Conservation (phyloP, 2,797 vertebrate species). For the Anguilla pacifica region DNA sequence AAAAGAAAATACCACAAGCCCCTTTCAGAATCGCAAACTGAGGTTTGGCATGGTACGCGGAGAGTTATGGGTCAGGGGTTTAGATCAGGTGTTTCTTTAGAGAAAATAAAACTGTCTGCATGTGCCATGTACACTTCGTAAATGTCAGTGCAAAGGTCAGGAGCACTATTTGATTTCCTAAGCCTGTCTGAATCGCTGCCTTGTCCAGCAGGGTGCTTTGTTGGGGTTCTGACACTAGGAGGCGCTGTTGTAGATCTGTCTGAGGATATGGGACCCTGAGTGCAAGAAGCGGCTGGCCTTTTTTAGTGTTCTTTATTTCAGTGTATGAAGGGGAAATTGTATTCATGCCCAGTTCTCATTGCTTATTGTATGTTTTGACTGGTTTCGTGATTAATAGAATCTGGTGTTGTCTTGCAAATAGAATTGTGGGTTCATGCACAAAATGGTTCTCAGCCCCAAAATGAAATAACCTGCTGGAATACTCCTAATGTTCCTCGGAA, state of each 20-base stretch:
- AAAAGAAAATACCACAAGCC: not conserved
- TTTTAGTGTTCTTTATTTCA: not conserved
- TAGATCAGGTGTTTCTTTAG: constrained; percentile 31
- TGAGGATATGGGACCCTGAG: not conserved
- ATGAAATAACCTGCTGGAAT: not conserved
- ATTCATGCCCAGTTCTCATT: not conserved
- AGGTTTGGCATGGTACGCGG: constrained; percentile 20
- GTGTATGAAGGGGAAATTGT: not conserved
- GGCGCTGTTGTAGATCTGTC: constrained; percentile 57
- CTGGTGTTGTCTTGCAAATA: not conserved
- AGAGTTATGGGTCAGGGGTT: constrained; percentile 21
- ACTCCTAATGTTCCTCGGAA: not conserved
- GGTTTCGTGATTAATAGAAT: not conserved
- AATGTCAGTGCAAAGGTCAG: constrained; percentile 29
- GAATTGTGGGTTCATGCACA: not conserved
- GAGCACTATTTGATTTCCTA: constrained; percentile 41
- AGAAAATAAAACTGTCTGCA: constrained; percentile 26
- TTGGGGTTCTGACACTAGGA: constrained; percentile 51
- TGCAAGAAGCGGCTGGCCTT: not conserved
- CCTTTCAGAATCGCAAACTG: not conserved
- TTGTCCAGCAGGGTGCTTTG: constrained; percentile 50
- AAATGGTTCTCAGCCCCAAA: not conserved
- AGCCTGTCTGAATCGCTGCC: constrained; percentile 30
- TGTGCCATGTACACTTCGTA: constrained; percentile 27
- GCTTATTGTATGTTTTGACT: not conserved